Percentiles rank a stretch among this genome's conserved stretches.
Evolutionary conservation across 2,797 vertebrate species (phyloP).

Genomic region (Megaceryle alcyon): DNA sequence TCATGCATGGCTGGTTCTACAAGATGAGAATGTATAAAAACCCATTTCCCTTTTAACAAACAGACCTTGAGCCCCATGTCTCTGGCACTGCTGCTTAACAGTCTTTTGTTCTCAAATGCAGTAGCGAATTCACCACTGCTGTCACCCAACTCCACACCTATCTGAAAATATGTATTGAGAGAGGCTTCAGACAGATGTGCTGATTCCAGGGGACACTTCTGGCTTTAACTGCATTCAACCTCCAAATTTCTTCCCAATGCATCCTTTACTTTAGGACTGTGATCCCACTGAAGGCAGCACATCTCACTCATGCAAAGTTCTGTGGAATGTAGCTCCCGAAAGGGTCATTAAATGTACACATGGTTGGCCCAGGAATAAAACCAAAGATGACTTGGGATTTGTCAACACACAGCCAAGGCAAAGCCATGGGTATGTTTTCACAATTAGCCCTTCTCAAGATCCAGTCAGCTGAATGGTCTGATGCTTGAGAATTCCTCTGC

Average conservation of each 20-base stretch:
- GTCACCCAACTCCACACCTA: neutral
- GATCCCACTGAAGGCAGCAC: neutral
- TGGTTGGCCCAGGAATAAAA: rapidly evolving
- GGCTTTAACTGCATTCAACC: neutral
- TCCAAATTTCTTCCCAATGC: neutral
- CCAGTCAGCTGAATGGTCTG: neutral
- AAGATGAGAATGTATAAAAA: neutral
- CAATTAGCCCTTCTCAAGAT: neutral
- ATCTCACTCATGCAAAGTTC: rapidly evolving
- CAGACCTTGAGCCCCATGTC: neutral
- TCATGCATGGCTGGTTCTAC: conserved; percentile 4
- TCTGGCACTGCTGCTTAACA: neutral
- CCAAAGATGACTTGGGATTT: rapidly evolving
- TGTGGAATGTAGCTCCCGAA: neutral
- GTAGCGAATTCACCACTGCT: neutral
- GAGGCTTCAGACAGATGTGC: neutral
- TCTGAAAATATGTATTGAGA: rapidly evolving
- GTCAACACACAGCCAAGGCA: neutral
- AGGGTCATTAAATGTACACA: neutral
- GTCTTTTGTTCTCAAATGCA: neutral
- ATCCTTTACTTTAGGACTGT: neutral
- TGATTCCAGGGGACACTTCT: neutral
- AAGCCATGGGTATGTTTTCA: rapidly evolving
- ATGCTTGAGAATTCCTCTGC: neutral
- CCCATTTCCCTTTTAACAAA: neutral